Evolutionary conservation across 2,113 vertebrate genomes (phyloP).

Genomic region (Ictalurus furcatus): DNA sequence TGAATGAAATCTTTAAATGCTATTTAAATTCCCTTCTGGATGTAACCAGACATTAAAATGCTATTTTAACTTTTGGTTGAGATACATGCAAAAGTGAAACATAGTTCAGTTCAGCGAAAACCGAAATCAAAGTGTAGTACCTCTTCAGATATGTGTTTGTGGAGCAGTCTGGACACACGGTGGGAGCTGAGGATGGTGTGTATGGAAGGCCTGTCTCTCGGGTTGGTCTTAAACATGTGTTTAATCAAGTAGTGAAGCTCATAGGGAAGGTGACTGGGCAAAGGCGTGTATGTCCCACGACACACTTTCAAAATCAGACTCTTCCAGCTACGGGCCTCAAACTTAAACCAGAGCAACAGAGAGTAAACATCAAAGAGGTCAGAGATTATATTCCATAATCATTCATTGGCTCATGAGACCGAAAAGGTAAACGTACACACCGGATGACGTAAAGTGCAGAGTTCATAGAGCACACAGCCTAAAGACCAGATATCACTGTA

Average conservation of each 20-base stretch:
- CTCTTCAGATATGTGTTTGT: constrained; percentile 71
- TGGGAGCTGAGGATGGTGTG: constrained; percentile 83
- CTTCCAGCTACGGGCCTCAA: constrained; percentile 92
- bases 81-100: not conserved
- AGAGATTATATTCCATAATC: not conserved
- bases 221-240: constrained; percentile 90
- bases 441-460: constrained; percentile 88
- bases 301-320: constrained; percentile 92
- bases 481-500: constrained; percentile 94
- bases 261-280: constrained; percentile 82
- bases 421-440: constrained; percentile 63
- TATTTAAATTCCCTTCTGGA: not conserved
- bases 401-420: not conserved
- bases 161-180: constrained; percentile 70
- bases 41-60: not conserved
- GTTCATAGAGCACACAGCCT: constrained; percentile 91
- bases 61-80: not conserved
- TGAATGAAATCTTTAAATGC: not conserved
- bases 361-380: not conserved
- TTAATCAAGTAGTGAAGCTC: constrained; percentile 85
- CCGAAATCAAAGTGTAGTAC: constrained; percentile 61
- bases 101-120: not conserved
- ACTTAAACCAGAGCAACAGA: constrained; percentile 69
- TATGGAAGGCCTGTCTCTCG: constrained; percentile 83
- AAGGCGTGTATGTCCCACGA: constrained; percentile 80